Conservation (phyloP, 2,113 vertebrate species). For the Rhodinocichla rosea region DNA sequence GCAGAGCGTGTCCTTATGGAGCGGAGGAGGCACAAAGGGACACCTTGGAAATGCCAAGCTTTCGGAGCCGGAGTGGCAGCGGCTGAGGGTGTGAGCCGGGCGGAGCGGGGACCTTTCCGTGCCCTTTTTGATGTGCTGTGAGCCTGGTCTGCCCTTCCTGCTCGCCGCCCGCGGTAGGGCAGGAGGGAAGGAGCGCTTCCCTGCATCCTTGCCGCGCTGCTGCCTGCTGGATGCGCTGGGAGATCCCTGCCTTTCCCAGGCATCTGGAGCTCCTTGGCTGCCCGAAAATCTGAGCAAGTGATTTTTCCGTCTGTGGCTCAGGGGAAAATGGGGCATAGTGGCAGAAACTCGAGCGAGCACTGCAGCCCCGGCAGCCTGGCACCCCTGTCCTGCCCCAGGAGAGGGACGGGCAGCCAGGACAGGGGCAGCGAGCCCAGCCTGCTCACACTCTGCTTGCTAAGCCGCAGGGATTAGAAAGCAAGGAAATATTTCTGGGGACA, state of each 20-base stretch:
- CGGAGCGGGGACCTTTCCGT: accelerated
- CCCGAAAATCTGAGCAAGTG: not conserved
- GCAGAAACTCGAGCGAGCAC: not conserved
- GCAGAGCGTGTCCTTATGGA: not conserved
- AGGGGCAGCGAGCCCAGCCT: not conserved
- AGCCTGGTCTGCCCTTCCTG: not conserved
- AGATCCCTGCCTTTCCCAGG: not conserved
- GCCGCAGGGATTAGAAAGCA: not conserved
- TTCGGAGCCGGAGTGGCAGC: not conserved
- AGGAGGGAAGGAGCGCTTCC: not conserved
- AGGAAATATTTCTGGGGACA: not conserved
- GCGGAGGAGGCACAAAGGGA: not conserved
- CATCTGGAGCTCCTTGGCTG: not conserved
- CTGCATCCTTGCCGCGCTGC: not conserved
- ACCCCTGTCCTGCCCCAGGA: accelerated
- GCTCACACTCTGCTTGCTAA: not conserved
- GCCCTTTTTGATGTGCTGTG: accelerated
- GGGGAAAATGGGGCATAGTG: accelerated
- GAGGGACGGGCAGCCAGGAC: not conserved
- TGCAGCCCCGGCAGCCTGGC: not conserved
- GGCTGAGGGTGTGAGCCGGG: not conserved
- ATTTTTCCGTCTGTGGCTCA: not conserved
- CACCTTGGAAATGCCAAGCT: not conserved
- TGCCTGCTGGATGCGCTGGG: not conserved
- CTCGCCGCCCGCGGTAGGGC: accelerated